Conservation (phyloP, 2,113 vertebrate species). For the Ptyas mucosa region DNA sequence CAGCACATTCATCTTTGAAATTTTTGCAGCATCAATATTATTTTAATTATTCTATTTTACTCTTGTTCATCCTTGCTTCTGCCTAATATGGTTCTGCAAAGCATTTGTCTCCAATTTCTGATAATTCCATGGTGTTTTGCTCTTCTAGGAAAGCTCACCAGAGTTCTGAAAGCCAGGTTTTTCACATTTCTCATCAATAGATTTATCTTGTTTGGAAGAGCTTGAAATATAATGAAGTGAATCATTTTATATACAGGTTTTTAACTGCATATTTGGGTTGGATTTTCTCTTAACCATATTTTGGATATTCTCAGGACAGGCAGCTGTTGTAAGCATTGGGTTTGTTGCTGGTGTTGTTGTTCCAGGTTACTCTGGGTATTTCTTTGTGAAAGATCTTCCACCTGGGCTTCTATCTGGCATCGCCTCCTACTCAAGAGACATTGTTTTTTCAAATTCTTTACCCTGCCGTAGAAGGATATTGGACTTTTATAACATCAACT, state of each 20-base stretch:
- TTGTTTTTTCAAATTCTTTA: background rate
- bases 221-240: background rate
- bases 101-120: background rate
- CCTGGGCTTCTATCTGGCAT: background rate
- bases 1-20: background rate
- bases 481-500: background rate
- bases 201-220: background rate
- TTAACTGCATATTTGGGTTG: background rate
- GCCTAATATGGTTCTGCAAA: background rate
- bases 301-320: background rate
- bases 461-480: background rate
- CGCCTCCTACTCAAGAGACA: no score
- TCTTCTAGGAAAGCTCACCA: background rate
- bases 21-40: background rate
- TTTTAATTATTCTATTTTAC: background rate
- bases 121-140: background rate
- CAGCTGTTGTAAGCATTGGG: background rate
- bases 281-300: background rate
- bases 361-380: background rate
- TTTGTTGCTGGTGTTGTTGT: background rate
- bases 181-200: background rate
- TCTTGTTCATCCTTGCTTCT: background rate
- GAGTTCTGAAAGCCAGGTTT: background rate
- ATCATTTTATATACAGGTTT: background rate
- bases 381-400: background rate